A percentile compares a stretch with the other conserved stretches of the same genome.
These are phyloP conservation scores for Buceros bicornis DNA, from an alignment of 2,797 vertebrate species.

Conservation along the genomic window DNA sequence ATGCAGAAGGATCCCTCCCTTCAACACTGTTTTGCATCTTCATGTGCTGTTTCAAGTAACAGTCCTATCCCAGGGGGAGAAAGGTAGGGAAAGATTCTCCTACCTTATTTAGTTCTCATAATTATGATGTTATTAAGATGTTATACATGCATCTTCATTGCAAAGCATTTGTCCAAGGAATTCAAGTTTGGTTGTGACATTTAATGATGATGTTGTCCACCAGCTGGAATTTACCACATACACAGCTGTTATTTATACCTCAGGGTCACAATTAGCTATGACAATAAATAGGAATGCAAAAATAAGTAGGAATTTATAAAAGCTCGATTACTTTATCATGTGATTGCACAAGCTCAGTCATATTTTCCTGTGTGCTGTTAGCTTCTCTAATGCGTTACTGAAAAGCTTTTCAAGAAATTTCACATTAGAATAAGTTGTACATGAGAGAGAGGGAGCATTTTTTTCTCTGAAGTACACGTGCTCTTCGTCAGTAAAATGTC, in stretches of 20 bases:
- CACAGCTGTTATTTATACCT: background rate
- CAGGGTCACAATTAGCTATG: background rate
- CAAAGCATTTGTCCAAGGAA: background rate
- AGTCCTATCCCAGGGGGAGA: slow-evolving; percentile 78
- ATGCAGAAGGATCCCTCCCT: slow-evolving; percentile 74
- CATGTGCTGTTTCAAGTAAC: slow-evolving; percentile 75
- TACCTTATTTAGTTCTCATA: background rate
- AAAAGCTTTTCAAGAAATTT: background rate
- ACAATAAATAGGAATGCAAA: background rate
- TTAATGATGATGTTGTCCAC: background rate
- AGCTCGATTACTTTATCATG: background rate
- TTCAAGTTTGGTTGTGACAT: background rate
- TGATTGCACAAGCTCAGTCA: background rate
- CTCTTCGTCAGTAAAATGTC: background rate
- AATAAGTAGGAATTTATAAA: background rate
- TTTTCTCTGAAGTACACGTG: background rate
- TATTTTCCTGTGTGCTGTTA: background rate
- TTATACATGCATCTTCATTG: background rate
- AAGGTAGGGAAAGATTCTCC: slow-evolving; percentile 79
- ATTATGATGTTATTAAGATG: background rate
- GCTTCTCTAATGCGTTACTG: background rate
- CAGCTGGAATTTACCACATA: background rate
- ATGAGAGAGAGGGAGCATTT: background rate
- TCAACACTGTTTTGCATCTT: slow-evolving; percentile 78
- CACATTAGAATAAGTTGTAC: background rate